Conservation (phyloP, 1,140 invertebrate genomes). For the Pantala flavescens region DNA sequence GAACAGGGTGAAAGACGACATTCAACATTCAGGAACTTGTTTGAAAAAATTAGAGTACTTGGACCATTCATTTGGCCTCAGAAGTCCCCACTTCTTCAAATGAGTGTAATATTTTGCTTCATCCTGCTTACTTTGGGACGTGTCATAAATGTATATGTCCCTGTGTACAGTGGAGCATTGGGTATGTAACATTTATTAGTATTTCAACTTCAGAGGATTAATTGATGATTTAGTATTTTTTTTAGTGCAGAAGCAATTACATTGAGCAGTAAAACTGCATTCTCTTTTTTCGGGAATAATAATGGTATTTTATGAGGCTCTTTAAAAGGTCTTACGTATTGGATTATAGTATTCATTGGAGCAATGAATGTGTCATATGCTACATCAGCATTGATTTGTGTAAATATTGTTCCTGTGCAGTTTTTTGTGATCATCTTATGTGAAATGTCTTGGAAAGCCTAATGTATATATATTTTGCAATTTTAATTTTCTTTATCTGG, state of each 20-base stretch:
- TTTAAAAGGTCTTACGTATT: too few species aligned
- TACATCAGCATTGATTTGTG: too few species aligned
- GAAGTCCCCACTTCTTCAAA: constrained; percentile 62
- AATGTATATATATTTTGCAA: too few species aligned
- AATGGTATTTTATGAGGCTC: too few species aligned
- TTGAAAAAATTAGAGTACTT: constrained; percentile 66
- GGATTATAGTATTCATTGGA: too few species aligned
- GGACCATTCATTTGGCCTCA: constrained; percentile 92
- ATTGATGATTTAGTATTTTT: background rate
- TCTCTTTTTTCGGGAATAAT: too few species aligned
- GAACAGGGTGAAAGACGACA: constrained; percentile 28
- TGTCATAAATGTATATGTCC: constrained; percentile 86
- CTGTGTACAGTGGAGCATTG: constrained; percentile 87
- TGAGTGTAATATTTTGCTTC: constrained; percentile 76
- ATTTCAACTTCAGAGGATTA: background rate
- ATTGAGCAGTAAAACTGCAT: too few species aligned
- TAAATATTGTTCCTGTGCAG: too few species aligned
- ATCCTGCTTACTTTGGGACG: constrained; percentile 64
- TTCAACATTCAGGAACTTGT: constrained; percentile 69
- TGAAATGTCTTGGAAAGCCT: too few species aligned
- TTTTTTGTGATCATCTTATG: too few species aligned
- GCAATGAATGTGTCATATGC: too few species aligned
- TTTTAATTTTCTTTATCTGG: too few species aligned
- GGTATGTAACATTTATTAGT: constrained; percentile 31
- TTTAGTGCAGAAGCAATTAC: background rate